Conservation (phyloP, 2,113 vertebrate species). For the Triplophysa rosa region DNA sequence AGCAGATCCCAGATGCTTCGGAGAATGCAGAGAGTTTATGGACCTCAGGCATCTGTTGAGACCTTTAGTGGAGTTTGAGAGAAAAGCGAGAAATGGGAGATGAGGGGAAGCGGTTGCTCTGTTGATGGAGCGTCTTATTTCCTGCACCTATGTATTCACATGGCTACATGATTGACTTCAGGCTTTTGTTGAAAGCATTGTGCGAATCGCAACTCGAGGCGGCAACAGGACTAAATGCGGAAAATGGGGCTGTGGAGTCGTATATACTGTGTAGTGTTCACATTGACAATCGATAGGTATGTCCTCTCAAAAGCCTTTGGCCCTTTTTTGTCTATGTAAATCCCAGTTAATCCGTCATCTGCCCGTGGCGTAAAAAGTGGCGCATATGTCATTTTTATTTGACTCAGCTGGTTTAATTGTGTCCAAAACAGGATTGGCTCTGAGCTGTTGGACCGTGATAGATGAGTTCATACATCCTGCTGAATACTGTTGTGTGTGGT, state of each 20-base stretch:
- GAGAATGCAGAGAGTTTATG: constrained; percentile 50
- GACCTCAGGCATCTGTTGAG: constrained; percentile 51
- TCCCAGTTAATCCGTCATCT: constrained; percentile 72
- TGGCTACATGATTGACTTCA: constrained; percentile 40
- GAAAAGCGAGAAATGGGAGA: constrained; percentile 41
- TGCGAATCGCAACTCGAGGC: background rate
- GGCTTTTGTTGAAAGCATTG: constrained; percentile 26
- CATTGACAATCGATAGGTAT: constrained; percentile 48
- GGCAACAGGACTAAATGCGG: constrained; percentile 19
- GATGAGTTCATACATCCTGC: constrained; percentile 29
- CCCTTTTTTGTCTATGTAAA: constrained; percentile 69
- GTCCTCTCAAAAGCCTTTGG: constrained; percentile 27
- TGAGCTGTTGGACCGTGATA: constrained; percentile 34
- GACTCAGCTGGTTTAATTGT: constrained; percentile 71
- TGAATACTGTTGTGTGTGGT: constrained; percentile 54
- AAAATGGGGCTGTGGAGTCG: background rate
- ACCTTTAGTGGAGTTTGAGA: constrained; percentile 48
- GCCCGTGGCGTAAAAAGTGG: constrained; percentile 65
- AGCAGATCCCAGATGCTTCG: constrained; percentile 57
- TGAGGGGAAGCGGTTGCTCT: constrained; percentile 38
- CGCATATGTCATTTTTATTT: constrained; percentile 68
- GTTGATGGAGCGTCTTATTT: constrained; percentile 22
- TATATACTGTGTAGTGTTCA: background rate
- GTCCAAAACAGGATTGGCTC: constrained; percentile 69
- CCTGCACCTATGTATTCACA: constrained; percentile 34